These are phyloP conservation scores for Threskiornis aethiopicus DNA, from an alignment of 2,797 vertebrate species.

Conservation along the genomic window DNA sequence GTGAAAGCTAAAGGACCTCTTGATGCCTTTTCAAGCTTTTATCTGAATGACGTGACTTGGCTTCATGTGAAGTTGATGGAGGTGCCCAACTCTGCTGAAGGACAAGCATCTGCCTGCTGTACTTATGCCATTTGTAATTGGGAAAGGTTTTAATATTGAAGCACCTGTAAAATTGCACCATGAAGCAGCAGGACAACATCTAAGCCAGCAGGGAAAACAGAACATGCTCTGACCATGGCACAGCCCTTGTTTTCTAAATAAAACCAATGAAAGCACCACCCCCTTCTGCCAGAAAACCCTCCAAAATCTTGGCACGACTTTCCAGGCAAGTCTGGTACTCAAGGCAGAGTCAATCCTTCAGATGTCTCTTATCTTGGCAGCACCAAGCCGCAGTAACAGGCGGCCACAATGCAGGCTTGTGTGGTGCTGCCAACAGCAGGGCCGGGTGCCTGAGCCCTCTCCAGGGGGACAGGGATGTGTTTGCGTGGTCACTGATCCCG, in stretches of 20 bases:
- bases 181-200: background rate
- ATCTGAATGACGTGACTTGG: background rate
- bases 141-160: background rate
- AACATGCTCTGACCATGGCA: background rate
- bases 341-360: background rate
- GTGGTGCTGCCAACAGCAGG: background rate
- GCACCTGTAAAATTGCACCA: background rate
- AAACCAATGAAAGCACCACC: background rate
- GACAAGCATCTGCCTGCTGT: background rate
- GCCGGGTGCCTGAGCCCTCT: background rate
- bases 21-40: background rate
- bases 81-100: background rate
- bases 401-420: background rate
- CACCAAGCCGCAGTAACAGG: background rate
- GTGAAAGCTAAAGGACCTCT: background rate
- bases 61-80: background rate
- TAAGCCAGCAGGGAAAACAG: background rate
- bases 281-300: background rate
- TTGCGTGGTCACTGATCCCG: background rate
- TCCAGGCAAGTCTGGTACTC: background rate
- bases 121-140: background rate
- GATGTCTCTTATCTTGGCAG: background rate
- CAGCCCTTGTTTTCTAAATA: background rate
- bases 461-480: background rate
- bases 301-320: background rate